These are phyloP conservation scores for Chymomyza amoena DNA, from an alignment of 2,888 invertebrate species.

Conservation along the genomic window DNA sequence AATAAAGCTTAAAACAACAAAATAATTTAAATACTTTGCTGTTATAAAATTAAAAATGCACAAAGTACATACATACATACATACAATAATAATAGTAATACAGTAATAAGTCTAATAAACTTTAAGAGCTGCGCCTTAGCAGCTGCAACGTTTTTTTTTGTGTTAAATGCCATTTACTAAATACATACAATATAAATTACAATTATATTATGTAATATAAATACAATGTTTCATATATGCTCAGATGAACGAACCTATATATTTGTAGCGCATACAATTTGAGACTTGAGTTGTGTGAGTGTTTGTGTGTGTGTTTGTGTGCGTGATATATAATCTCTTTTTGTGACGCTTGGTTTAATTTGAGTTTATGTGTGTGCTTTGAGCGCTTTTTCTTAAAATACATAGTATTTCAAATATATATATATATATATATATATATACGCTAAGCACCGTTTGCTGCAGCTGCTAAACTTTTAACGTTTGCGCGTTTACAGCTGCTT, in stretches of 20 bases:
- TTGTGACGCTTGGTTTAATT: background rate
- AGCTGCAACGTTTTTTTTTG: constrained; percentile 50
- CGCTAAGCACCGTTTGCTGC: too few relatives aligned
- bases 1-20: constrained; percentile 27
- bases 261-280: constrained; percentile 27
- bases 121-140: constrained; percentile 31
- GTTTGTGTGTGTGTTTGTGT: constrained; percentile 13
- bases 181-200: constrained; percentile 40
- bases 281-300: constrained; percentile 38
- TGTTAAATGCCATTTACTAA: constrained; percentile 74
- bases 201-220: constrained; percentile 10
- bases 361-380: constrained; percentile 13
- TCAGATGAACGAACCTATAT: background rate
- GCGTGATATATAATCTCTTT: constrained; percentile 26
- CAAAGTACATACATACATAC: constrained; percentile 21
- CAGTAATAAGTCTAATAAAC: constrained; percentile 63
- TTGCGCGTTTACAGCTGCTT: too few relatives aligned
- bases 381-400: constrained; percentile 25
- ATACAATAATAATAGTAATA: constrained; percentile 24
- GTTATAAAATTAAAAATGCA: constrained; percentile 14
- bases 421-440: too few relatives aligned
- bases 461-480: too few relatives aligned
- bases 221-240: constrained; percentile 22
- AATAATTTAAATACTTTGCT: constrained; percentile 48
- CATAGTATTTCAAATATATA: too few relatives aligned